These are phyloP conservation scores for Conchocele bisecta DNA, from an alignment of 2,888 invertebrate genomes.

Conservation along the genomic window DNA sequence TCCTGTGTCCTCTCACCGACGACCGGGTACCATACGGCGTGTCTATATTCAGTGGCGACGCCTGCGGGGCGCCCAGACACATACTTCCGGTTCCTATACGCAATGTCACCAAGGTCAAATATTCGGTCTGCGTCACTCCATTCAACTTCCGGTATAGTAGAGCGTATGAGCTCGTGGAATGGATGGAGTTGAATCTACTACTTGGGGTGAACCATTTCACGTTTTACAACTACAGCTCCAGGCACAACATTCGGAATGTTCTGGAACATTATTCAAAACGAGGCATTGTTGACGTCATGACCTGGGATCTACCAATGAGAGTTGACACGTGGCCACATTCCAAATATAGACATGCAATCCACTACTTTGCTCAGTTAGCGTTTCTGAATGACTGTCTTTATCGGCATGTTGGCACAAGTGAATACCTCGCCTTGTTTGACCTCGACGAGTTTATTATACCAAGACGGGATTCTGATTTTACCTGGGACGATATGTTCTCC, in stretches of 20 bases:
- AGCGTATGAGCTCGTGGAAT: slow-evolving; percentile 77
- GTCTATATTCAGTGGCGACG: no score
- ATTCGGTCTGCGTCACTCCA: slow-evolving; percentile 72
- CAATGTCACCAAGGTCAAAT: slow-evolving; percentile 46
- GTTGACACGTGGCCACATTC: slow-evolving; percentile 63
- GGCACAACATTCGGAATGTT: slow-evolving; percentile 66
- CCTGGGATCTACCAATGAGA: slow-evolving; percentile 75
- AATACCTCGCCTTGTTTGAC: slow-evolving; percentile 78
- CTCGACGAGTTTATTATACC: slow-evolving; percentile 81
- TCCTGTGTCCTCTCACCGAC: no score
- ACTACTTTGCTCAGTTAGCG: slow-evolving; percentile 80
- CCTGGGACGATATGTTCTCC: slow-evolving; percentile 66
- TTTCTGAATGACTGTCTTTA: slow-evolving; percentile 81
- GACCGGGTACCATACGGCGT: no score
- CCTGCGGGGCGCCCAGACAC: no score
- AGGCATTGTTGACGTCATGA: slow-evolving; percentile 70
- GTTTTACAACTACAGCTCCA: slow-evolving; percentile 76
- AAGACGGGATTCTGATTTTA: slow-evolving; percentile 26
- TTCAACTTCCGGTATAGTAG: slow-evolving; percentile 66
- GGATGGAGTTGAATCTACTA: slow-evolving; percentile 78
- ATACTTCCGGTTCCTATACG: no score
- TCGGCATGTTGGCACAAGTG: slow-evolving; percentile 64
- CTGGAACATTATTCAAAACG: slow-evolving; percentile 64
- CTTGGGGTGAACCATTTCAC: slow-evolving; percentile 77
- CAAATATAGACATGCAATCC: no score